Conservation (phyloP, 1,140 invertebrate genomes). For the Oryzaephilus surinamensis region DNA sequence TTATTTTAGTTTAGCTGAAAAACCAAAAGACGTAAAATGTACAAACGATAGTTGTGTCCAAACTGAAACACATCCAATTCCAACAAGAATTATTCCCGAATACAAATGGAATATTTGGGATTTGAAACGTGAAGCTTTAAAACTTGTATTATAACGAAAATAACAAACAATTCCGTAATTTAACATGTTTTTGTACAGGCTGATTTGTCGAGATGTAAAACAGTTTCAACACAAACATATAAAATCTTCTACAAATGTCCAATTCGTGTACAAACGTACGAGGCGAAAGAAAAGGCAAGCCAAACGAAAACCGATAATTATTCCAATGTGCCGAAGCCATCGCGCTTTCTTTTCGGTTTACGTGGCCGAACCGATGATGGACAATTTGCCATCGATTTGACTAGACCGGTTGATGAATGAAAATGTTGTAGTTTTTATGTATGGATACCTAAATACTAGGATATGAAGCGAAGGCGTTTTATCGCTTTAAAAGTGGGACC, state of each 20-base stretch:
- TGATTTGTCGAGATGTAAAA: conserved; percentile 43
- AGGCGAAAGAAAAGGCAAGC: conserved; percentile 36
- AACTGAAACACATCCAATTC: conserved; percentile 58
- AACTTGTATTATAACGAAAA: too few species aligned
- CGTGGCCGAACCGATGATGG: conserved; percentile 40
- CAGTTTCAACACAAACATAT: conserved; percentile 50
- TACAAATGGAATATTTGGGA: conserved; percentile 74
- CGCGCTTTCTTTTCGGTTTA: conserved; percentile 45
- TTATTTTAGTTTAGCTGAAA: neutral
- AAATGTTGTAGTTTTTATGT: neutral
- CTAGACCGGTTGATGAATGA: conserved; percentile 28
- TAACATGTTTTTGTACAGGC: conserved; percentile 35
- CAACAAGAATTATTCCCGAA: conserved; percentile 48
- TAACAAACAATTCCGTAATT: neutral
- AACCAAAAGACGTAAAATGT: too few species aligned
- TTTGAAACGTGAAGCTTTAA: conserved; percentile 37
- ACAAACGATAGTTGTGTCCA: conserved; percentile 51
- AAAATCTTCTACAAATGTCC: conserved; percentile 42
- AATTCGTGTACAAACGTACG: conserved; percentile 42
- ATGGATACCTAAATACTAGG: too few species aligned
- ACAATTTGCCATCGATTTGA: conserved; percentile 31
- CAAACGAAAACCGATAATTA: conserved; percentile 46
- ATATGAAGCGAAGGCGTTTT: too few species aligned
- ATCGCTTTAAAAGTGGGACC: too few species aligned
- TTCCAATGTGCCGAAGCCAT: conserved; percentile 40